Conservation (phyloP, 2,113 vertebrate species). For the Malurus elegans region DNA sequence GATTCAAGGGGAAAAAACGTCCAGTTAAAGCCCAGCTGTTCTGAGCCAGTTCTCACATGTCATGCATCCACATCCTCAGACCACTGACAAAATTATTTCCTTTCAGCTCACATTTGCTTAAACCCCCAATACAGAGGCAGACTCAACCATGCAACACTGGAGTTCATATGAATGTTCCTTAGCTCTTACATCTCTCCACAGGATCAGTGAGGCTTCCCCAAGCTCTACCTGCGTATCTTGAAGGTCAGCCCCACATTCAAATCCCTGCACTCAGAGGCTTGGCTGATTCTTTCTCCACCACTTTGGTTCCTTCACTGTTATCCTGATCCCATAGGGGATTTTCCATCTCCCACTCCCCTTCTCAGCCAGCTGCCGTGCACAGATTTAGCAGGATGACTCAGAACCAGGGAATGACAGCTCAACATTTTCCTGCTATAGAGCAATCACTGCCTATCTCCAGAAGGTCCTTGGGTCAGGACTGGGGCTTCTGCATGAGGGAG, state of each 20-base stretch:
- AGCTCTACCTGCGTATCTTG: not conserved
- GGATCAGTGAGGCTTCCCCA: not conserved
- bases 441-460: not conserved
- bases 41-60: not conserved
- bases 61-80: not conserved
- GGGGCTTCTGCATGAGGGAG: not conserved
- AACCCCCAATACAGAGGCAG: not conserved
- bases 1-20: not conserved
- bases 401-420: not conserved
- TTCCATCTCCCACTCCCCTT: not conserved
- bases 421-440: not conserved
- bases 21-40: not conserved
- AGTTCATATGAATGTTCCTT: not conserved
- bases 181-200: not conserved
- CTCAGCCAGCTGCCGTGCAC: not conserved
- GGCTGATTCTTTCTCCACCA: not conserved
- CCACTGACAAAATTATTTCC: not conserved
- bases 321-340: not conserved
- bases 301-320: not conserved
- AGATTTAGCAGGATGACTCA: not conserved
- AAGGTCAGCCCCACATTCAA: not conserved
- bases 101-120: not conserved
- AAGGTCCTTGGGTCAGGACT: not conserved
- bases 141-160: not conserved
- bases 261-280: not conserved